Base-by-base conservation (phyloP, 2,888 invertebrate genomes). In the Cremastobaeus sp. region DNA sequence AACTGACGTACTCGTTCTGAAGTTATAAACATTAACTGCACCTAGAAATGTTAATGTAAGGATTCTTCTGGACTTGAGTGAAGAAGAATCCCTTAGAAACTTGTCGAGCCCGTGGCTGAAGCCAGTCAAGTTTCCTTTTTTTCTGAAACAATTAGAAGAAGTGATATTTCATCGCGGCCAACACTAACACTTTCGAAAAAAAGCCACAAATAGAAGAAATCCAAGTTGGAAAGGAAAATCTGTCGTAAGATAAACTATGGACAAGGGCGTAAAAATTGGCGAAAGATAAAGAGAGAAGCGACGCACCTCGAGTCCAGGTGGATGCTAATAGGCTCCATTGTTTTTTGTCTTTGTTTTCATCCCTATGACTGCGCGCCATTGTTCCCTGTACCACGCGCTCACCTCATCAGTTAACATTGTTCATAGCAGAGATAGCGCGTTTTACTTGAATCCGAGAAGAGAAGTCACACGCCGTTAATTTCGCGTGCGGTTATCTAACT, bases 301-400 rank as follows among this genome's bases (percentile, higher is more conserved):
- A 62, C 17, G 55, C 76, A 76, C 76, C 32, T 45, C 60, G 45
- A 41, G 20, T 71, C 68, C 84, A 85, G 84, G 85, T 85, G 84
- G 83, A 84, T 79, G 82, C 83, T 84, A 85, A 85, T 84, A 79
- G 79, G 78, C 66, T 72, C 82, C 76, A 85, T 85, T 85, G 84
- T 84, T 85, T 85, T 80, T 83, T 80, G 77, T 78, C 76, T 52
- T 45, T 64, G 64, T 74, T 74, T 68, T 74, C 73, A 62, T 57
- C 62, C 68, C 73, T 59, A 57, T 52, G 66, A 66, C 54, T 68
- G 6, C 41, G 57, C 59, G 8, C 78, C 77, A 82, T 81, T 82
- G 82, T 82, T 79, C 81, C 81, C 79, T 79, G 77, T 77, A 76
- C 75, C 73, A 76, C 69, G 50, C 72, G 55, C 71, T 75, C 65